phyloP scores from a whole-genome alignment of 1,140 invertebrate species.

The Drosophila takahashii region DNA sequence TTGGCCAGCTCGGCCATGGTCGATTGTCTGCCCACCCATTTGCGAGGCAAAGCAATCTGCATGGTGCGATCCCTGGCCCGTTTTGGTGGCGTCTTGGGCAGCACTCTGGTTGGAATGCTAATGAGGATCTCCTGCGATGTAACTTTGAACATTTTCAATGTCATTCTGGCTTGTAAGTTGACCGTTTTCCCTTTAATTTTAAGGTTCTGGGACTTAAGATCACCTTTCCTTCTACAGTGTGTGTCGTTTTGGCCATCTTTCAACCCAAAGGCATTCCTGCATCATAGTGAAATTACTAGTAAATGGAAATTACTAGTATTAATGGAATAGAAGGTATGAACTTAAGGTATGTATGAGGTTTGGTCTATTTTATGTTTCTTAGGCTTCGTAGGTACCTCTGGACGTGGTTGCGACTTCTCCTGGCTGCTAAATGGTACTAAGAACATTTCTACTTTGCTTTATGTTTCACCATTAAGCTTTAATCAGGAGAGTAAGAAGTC shows the following conservation, averaged over 20 bases:
- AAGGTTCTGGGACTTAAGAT: background rate
- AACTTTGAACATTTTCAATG: slow-evolving; percentile 18
- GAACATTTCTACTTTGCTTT: too few relatives aligned
- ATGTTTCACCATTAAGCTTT: too few relatives aligned
- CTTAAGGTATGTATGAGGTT: background rate
- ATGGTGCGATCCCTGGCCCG: slow-evolving; percentile 9
- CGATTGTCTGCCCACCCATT: slow-evolving; percentile 10
- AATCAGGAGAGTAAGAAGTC: too few relatives aligned
- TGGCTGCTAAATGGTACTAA: too few relatives aligned
- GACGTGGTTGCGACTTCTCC: too few relatives aligned
- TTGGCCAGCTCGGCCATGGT: slow-evolving; percentile 14
- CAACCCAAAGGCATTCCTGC: background rate
- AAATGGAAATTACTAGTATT: background rate
- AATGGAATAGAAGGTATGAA: background rate
- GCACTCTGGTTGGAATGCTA: slow-evolving; percentile 8
- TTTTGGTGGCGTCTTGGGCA: background rate
- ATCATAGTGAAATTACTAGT: background rate
- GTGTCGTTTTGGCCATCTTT: background rate
- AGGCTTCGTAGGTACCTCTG: too few relatives aligned
- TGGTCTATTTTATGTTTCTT: too few relatives aligned
- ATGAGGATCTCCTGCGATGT: slow-evolving; percentile 10
- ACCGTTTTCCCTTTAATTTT: background rate
- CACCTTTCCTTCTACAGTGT: slow-evolving; percentile 1
- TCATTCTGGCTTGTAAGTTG: slow-evolving; percentile 6
- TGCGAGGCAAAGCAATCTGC: slow-evolving; percentile 22